Evolutionary conservation across 1,140 invertebrate genomes (phyloP).

Genomic region (Drosophila equinoxialis): DNA sequence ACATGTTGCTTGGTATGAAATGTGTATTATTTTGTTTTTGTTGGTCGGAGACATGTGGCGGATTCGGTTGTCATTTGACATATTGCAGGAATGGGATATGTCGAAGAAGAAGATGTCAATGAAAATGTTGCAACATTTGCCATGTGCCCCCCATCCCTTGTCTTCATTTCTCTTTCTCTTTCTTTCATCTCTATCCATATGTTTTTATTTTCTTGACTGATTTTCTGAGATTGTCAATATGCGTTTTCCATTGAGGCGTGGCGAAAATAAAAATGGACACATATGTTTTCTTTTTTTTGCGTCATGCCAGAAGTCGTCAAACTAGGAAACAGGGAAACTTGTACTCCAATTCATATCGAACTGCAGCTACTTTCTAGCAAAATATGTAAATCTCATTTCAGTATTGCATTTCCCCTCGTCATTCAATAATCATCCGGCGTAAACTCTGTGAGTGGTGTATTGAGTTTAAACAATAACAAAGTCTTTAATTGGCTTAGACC

Average conservation of each 20-base stretch:
- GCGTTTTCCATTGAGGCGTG: constrained; percentile 30
- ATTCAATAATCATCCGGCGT: background rate
- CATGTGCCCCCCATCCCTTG: background rate
- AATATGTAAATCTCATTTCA: constrained; percentile 18
- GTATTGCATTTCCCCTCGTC: background rate
- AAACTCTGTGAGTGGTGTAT: background rate
- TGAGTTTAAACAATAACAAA: constrained; percentile 17
- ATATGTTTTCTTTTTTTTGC: background rate
- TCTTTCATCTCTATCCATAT: constrained; percentile 29
- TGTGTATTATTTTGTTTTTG: constrained; percentile 9
- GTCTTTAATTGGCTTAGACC: constrained; percentile 52
- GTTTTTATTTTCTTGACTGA: constrained; percentile 30
- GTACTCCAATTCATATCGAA: constrained; percentile 1
- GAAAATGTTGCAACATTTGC: constrained; percentile 48
- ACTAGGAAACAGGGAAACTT: constrained; percentile 36
- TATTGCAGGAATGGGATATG: constrained; percentile 53
- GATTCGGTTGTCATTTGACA: constrained; percentile 59
- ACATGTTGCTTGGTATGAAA: constrained; percentile 27
- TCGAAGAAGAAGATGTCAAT: constrained; percentile 39
- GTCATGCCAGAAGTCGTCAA: constrained; percentile 18
- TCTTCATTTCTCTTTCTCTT: background rate
- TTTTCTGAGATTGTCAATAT: constrained; percentile 55
- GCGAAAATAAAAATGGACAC: background rate
- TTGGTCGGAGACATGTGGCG: constrained; percentile 8
- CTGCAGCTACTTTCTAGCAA: constrained; percentile 27